Evolutionary conservation across 1,140 invertebrate species (phyloP), one percentile per base, ranked within the genome.

Genomic region (Calliopsis andreniformis): DNA sequence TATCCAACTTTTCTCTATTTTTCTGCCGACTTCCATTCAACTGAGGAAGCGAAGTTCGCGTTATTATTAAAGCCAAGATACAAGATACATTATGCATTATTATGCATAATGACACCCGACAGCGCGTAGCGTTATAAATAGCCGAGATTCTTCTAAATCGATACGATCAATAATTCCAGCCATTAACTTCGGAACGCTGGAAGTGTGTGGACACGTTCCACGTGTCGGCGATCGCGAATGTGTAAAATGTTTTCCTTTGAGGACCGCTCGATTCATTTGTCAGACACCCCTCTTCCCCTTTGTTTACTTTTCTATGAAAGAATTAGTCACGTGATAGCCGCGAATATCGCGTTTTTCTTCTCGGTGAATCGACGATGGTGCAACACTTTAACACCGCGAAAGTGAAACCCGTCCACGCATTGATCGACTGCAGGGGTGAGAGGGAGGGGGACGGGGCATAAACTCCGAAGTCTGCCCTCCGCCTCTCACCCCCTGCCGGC

Each of bases 381-480:
- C 89, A 84, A 91, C 89, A 87, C 87, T 91, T 91, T 90, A 90
- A 90, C 89, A 90, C 83, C 84, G 88, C 89, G 91, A 92, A 92
- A 92, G 91, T 92, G 91, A 92, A 92, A 92, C 90, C 91, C 90
- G 89, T 89, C 89, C 86, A 88, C 89, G 91, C 91, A 92, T 92
- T 92, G 91, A 92, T 92, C 91, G 91, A 89, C 89, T 91, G 89
- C 90, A 89, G 86, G 88, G 83, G 83, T 62, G 88, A 85, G 86
- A 79, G 83, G 75, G 87, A 71, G 77, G 56, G 71, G 71, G 63
- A 62, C 69, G 79, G 86, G 84, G 84, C 71, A 87, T 87, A 89
- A 88, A 90, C 87, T 87, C 82, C 78, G 78, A 86, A 86, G 84
- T 84, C 82, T 83, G 81, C 82, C 81, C 76, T 67, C 80, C 83